Base-by-base conservation (phyloP, 2,888 invertebrate genomes). In the Polyommatus icarus region DNA sequence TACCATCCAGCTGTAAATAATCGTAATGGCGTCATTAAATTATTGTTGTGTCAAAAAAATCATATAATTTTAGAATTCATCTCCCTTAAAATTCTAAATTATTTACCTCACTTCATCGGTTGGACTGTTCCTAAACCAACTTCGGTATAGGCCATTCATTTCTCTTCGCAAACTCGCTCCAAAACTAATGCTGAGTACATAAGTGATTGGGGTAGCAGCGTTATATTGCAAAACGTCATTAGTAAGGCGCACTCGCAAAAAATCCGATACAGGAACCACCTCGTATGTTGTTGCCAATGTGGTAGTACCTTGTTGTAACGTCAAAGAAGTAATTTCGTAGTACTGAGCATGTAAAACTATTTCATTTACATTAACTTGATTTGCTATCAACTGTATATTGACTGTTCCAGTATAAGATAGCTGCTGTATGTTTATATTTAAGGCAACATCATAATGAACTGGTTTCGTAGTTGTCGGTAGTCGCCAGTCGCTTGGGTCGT, bases 381-480 rank as follows among this genome's bases (percentile, higher is more conserved):
- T 91, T 10, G 92, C 88, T 1, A 76, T 79, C 0, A 93, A 76
- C 0, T 83, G 10, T 5, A 95, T 95, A 0, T 78, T 78, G 0
- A 92, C 91, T 0, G 61, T 71, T 1, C 95, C 95, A 1, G 79
- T 71, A 78, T 94, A 94, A 0, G 78, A 12, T 18, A 85, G 80
- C 3, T 61, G 71, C 0, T 80, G 76, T 0, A 95, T 87, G 78
- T 94, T 87, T 0, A 95, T 91, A 0, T 81, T 83, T 83, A 96
- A 89, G 0, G 88, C 80, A 0, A 96, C 84, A 0, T 90, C 85
- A 82, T 96, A 97, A 40, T 88, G 87, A 0, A 77, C 81, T 0
- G 96, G 96, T 20, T 78, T 82, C 0, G 96, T 92, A 0, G 91
- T 90, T 0, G 83, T 90, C 0, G 95, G 95, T 3, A 95, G 87